Evolutionary conservation across 2,888 invertebrate species (phyloP).

Genomic region (Stratiomys singularior): DNA sequence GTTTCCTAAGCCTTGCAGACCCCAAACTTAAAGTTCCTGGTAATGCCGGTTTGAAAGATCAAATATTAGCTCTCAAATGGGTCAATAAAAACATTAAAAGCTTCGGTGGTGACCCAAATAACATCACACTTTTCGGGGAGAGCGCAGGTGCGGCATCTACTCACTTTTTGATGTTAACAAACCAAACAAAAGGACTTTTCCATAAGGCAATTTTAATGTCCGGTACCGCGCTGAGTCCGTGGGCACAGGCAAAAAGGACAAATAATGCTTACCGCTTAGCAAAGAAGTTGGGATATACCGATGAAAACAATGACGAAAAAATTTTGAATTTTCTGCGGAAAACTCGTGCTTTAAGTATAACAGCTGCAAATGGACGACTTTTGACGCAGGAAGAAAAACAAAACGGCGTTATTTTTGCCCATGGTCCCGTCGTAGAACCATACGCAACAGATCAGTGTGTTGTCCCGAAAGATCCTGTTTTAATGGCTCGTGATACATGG

Average conservation of each 20-base stretch:
- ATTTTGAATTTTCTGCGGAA: conserved; percentile 60
- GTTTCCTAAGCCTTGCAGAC: conserved; percentile 67
- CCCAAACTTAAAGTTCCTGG: conserved; percentile 66
- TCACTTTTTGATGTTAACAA: conserved; percentile 66
- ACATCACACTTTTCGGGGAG: conserved; percentile 68
- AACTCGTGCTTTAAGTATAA: conserved; percentile 57
- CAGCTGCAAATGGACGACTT: conserved; percentile 57
- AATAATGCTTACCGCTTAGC: conserved; percentile 58
- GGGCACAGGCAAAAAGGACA: conserved; percentile 59
- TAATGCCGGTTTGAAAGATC: conserved; percentile 69
- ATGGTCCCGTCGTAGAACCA: conserved; percentile 63
- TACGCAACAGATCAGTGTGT: conserved; percentile 61
- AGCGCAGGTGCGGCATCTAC: conserved; percentile 68
- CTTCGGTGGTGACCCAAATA: conserved; percentile 68
- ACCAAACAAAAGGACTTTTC: conserved; percentile 63
- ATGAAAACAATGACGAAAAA: conserved; percentile 59
- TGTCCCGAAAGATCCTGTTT: conserved; percentile 56
- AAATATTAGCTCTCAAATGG: conserved; percentile 67
- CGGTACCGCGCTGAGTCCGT: conserved; percentile 60
- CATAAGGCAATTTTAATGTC: conserved; percentile 63
- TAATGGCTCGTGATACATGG: conserved; percentile 60
- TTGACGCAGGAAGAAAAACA: conserved; percentile 60
- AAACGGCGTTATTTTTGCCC: conserved; percentile 58
- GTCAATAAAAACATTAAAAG: conserved; percentile 66
- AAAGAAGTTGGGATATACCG: conserved; percentile 58